Percentiles rank a stretch among this genome's conserved stretches.
These are phyloP conservation scores for Gymnothorax javanicus DNA, from an alignment of 2,797 vertebrate species.

Conservation along the genomic window DNA sequence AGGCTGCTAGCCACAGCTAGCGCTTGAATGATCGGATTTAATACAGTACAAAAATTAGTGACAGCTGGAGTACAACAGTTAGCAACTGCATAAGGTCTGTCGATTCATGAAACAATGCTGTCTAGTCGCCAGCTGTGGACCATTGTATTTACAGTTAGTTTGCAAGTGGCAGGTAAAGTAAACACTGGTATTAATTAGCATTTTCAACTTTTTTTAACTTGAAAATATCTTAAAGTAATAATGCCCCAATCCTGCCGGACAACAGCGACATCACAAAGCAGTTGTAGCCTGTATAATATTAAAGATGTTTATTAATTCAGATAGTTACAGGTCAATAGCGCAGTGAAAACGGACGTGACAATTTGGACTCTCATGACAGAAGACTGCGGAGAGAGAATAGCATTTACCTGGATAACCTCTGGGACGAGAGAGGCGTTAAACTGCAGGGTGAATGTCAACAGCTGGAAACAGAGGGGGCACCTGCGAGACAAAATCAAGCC, in stretches of 20 bases:
- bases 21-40: no score
- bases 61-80: not conserved
- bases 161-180: not conserved
- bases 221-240: no score
- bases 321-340: not conserved
- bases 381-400: not conserved
- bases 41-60: not conserved
- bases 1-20: no score
- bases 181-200: no score
- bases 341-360: not conserved
- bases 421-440: conserved; percentile 72
- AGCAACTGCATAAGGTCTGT: not conserved
- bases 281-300: not conserved
- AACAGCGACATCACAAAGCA: not conserved
- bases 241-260: not conserved
- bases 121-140: not conserved
- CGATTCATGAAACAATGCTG: not conserved
- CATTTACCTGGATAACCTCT: conserved; percentile 80
- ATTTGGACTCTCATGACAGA: not conserved
- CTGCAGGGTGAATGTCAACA: conserved; percentile 87
- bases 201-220: no score
- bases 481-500: conserved; percentile 65
- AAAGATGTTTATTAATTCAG: not conserved
- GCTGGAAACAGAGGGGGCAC: conserved; percentile 88
- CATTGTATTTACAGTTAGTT: not conserved